A percentile compares a stretch with the other conserved stretches of the same genome.
These are phyloP conservation scores for Lepidochitona cinerea DNA, from an alignment of 2,888 invertebrate species.

Conservation along the genomic window DNA sequence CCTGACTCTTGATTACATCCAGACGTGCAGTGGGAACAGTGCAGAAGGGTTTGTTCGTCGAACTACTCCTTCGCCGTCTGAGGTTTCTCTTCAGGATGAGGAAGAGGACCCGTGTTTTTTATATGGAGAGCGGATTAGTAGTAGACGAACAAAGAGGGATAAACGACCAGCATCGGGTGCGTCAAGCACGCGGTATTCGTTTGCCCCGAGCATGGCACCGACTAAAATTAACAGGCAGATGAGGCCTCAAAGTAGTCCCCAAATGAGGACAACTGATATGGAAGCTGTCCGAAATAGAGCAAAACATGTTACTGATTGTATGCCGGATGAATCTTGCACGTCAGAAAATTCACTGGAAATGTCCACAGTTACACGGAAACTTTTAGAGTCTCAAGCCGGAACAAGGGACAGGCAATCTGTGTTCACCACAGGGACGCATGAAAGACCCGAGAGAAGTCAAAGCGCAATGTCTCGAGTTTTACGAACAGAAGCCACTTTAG, in stretches of 20 bases:
- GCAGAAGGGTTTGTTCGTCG: constrained; percentile 43
- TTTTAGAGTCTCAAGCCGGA: constrained; percentile 40
- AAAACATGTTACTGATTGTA: background rate
- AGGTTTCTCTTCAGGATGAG: constrained; percentile 15
- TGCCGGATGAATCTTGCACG: background rate
- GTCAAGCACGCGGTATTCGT: background rate
- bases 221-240: constrained; percentile 26
- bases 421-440: background rate
- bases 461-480: background rate
- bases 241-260: constrained; percentile 50
- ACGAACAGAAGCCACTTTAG: background rate
- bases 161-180: constrained; percentile 28
- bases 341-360: constrained; percentile 32
- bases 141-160: constrained; percentile 48
- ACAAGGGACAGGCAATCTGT: constrained; percentile 4
- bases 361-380: constrained; percentile 48
- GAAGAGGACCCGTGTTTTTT: constrained; percentile 51
- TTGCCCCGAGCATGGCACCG: no score
- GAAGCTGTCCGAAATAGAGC: no score
- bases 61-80: constrained; percentile 29
- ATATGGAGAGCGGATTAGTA: constrained; percentile 63
- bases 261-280: constrained; percentile 9
- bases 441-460: background rate
- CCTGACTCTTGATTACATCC: constrained; percentile 59
- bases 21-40: constrained; percentile 62